Percentiles rank a stretch among this genome's conserved stretches.
Evolutionary conservation across 2,888 invertebrate species (phyloP).

Genomic region (Euproctis similis): DNA sequence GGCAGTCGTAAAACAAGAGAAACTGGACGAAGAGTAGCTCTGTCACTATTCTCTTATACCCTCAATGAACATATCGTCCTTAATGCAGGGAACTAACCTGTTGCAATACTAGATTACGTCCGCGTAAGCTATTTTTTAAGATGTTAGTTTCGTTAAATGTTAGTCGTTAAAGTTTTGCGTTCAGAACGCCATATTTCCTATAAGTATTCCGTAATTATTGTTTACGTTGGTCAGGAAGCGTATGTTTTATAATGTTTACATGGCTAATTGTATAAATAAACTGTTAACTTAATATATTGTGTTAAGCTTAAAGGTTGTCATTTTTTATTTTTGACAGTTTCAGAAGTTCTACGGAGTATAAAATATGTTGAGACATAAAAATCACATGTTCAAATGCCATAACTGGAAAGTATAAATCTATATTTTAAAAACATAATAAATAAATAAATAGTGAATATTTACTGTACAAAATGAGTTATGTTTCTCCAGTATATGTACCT

Average conservation of each 20-base stretch:
- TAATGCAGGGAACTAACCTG: slow-evolving; percentile 48
- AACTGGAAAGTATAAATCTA: too few species aligned
- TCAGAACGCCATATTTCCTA: slow-evolving; percentile 62
- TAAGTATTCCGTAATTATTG: slow-evolving; percentile 37
- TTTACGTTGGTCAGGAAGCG: slow-evolving; percentile 56
- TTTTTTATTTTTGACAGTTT: too few species aligned
- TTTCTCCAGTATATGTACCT: too few species aligned
- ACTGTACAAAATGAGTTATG: too few species aligned
- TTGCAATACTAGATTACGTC: slow-evolving; percentile 75
- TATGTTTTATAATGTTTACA: slow-evolving; percentile 72
- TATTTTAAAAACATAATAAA: too few species aligned
- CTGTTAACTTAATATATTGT: slow-evolving; percentile 69
- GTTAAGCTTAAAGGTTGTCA: slow-evolving; percentile 56
- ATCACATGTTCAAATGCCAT: too few species aligned
- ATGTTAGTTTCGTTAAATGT: slow-evolving; percentile 48
- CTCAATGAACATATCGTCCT: slow-evolving; percentile 53
- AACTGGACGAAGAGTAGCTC: slow-evolving; percentile 48
- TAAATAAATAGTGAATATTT: too few species aligned
- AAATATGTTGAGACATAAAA: too few species aligned
- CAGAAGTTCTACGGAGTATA: too few species aligned
- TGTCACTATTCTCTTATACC: slow-evolving; percentile 2
- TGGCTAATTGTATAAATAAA: slow-evolving; percentile 68
- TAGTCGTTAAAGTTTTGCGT: slow-evolving; percentile 62
- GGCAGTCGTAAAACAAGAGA: slow-evolving; percentile 58
- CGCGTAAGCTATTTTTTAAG: slow-evolving; percentile 46